Conservation (phyloP, 2,888 invertebrate genomes). For the Cheilosia pagana region DNA sequence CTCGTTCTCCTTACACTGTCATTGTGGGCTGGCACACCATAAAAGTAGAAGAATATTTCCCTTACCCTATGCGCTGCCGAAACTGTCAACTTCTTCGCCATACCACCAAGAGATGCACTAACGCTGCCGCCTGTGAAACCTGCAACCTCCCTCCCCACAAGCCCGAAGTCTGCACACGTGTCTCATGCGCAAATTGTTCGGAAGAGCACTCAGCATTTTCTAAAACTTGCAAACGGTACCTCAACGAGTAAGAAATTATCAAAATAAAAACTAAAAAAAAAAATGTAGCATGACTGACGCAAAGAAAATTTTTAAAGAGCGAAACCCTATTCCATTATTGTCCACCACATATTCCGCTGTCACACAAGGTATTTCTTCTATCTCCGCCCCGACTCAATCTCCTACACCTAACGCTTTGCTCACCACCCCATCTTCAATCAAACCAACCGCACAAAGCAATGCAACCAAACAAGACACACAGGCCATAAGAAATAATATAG, state of each 20-base stretch:
- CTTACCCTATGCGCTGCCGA: conserved; percentile 18
- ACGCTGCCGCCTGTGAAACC: not conserved
- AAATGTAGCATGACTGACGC: conserved; percentile 30
- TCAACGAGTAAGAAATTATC: too few relatives aligned
- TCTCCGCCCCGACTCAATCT: not conserved
- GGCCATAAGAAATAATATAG: too few relatives aligned
- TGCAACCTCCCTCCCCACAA: not conserved
- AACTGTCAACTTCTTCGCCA: conserved; percentile 25
- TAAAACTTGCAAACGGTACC: not conserved
- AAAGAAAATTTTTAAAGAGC: conserved; percentile 22
- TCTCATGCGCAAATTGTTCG: conserved; percentile 23
- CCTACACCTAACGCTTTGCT: not conserved
- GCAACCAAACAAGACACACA: too few relatives aligned
- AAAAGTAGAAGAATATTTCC: conserved; percentile 23
- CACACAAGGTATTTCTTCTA: not conserved
- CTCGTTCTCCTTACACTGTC: conserved; percentile 17
- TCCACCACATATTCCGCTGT: conserved; percentile 26
- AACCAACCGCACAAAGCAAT: conserved; percentile 1
- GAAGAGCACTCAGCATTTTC: conserved; percentile 8
- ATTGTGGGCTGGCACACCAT: conserved; percentile 20
- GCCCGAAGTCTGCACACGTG: not conserved
- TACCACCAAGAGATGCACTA: conserved; percentile 9
- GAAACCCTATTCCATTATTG: not conserved
- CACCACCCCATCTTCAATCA: not conserved
- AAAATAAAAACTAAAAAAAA: conserved; percentile 15